Conservation (phyloP, 2,888 invertebrate species). For the Lampropteryx suffumata region DNA sequence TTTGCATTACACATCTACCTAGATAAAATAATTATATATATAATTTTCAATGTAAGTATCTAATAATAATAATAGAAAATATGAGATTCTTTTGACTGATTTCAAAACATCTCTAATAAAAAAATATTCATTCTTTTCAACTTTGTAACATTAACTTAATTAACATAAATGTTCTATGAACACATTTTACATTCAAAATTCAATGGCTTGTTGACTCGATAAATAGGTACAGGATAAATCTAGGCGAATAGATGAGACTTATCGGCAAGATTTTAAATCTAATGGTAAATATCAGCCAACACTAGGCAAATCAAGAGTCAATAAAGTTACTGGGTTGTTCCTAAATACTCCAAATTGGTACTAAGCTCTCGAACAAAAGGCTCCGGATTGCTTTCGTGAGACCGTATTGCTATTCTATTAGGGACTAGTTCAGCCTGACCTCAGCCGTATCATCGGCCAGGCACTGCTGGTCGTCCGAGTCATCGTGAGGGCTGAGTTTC, state of each 20-base stretch:
- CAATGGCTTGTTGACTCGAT: not conserved
- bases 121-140: not conserved
- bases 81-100: conserved; percentile 25
- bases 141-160: not conserved
- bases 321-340: no score
- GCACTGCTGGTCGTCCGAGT: conserved; percentile 64
- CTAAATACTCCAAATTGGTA: no score
- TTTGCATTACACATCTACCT: no score
- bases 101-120: conserved; percentile 13
- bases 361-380: no score
- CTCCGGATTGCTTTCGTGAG: no score
- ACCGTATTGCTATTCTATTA: not conserved
- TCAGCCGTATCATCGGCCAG: conserved; percentile 71
- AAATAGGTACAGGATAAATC: not conserved
- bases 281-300: not conserved
- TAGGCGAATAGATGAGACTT: not conserved
- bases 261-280: not conserved
- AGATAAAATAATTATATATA: no score
- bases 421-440: conserved; percentile 63
- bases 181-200: not conserved
- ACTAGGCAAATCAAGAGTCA: no score
- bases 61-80: no score
- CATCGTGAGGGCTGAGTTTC: conserved; percentile 69
- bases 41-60: no score
- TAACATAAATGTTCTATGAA: conserved; percentile 4